Evolutionary conservation across 2,888 invertebrate species (phyloP).

Genomic region (Scelioninae gen. 1): DNA sequence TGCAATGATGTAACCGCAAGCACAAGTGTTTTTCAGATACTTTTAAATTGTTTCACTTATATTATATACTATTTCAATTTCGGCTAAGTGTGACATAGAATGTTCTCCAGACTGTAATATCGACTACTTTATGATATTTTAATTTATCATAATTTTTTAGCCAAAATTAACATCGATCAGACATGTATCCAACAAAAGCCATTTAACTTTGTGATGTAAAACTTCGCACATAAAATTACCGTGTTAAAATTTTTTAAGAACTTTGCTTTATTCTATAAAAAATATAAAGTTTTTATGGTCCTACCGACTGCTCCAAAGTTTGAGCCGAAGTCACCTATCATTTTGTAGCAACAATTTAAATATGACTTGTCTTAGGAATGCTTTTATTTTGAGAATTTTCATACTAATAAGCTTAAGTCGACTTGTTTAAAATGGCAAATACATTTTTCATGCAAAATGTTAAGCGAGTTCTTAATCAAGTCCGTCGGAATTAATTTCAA

Average conservation of each 20-base stretch:
- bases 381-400: background rate
- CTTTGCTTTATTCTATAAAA: background rate
- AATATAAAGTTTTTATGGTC: background rate
- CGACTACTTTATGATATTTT: background rate
- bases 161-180: background rate
- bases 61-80: background rate
- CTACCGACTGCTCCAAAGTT: conserved; percentile 2
- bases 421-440: background rate
- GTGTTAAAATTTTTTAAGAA: too few species aligned
- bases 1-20: conserved; percentile 39
- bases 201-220: background rate
- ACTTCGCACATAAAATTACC: background rate
- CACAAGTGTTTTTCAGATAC: conserved; percentile 28
- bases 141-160: background rate
- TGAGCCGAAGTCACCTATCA: background rate
- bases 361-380: background rate
- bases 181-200: background rate
- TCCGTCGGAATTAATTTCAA: background rate
- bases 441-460: background rate
- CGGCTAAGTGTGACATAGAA: background rate
- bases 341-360: too few species aligned
- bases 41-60: conserved; percentile 40
- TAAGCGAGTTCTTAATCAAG: background rate
- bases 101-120: background rate
- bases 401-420: background rate